phyloP scores from a whole-genome alignment of 2,797 vertebrate species.

The Lithobates sylvaticus region DNA sequence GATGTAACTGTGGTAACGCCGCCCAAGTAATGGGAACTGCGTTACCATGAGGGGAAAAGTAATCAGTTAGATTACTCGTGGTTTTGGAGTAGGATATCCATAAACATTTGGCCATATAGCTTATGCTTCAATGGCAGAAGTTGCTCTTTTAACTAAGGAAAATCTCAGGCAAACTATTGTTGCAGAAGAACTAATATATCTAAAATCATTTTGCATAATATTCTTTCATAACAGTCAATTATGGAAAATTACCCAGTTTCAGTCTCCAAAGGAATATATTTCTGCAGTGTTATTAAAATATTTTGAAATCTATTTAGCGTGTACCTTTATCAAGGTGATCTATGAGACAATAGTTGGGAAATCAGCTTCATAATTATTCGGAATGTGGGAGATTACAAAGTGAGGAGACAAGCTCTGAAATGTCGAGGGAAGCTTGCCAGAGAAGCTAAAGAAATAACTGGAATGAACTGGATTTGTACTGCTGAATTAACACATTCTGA shows the following conservation, averaged over 20 bases:
- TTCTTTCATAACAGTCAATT: too few relatives aligned
- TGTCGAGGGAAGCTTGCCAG: slow-evolving; percentile 13
- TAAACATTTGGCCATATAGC: too few relatives aligned
- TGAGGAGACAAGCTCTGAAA: slow-evolving; percentile 15
- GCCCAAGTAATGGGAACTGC: too few relatives aligned
- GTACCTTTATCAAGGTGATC: slow-evolving; percentile 7
- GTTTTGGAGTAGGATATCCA: too few relatives aligned
- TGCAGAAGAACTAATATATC: too few relatives aligned
- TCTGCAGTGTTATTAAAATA: neutral
- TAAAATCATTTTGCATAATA: too few relatives aligned
- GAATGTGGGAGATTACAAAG: slow-evolving; percentile 34
- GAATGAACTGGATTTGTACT: neutral
- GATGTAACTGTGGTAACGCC: too few relatives aligned
- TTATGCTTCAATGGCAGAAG: too few relatives aligned
- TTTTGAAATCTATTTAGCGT: neutral
- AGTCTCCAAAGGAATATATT: neutral
- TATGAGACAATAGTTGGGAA: slow-evolving; percentile 7
- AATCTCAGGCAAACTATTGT: too few relatives aligned
- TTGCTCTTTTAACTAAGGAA: too few relatives aligned
- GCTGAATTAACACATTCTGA: neutral
- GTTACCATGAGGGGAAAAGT: too few relatives aligned
- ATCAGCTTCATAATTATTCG: neutral
- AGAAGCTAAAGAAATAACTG: neutral
- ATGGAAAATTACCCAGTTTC: neutral
- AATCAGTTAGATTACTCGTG: too few relatives aligned